Evolutionary conservation across 2,113 vertebrate species (phyloP).

Genomic region (Upupa epops): DNA sequence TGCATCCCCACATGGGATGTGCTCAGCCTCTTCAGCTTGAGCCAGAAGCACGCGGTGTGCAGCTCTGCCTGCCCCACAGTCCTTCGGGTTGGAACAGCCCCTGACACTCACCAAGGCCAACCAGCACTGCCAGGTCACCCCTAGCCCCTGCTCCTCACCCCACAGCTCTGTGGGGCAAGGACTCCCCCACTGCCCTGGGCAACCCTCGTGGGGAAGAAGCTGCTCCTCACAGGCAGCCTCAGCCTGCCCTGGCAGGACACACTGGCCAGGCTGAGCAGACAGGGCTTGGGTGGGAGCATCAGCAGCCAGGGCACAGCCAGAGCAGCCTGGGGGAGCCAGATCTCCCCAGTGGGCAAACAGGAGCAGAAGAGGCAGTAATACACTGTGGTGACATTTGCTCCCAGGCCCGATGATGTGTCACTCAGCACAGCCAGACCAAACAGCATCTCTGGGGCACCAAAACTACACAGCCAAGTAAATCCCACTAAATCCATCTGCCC

Average conservation of each 20-base stretch:
- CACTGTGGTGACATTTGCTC: slow-evolving; percentile 31
- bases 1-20: background rate
- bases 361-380: background rate
- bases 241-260: background rate
- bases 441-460: slow-evolving; percentile 46
- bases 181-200: too few relatives aligned
- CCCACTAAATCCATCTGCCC: slow-evolving; percentile 54
- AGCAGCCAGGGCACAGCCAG: background rate
- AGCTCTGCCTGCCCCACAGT: background rate
- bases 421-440: slow-evolving; percentile 30
- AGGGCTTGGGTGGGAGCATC: background rate
- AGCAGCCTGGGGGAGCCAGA: background rate
- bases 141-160: too few relatives aligned
- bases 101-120: too few relatives aligned
- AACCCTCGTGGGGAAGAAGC: too few relatives aligned
- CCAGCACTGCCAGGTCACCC: too few relatives aligned
- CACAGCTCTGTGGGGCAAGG: too few relatives aligned
- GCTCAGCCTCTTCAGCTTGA: background rate
- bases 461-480: slow-evolving; percentile 59
- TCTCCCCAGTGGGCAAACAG: slow-evolving; percentile 13
- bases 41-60: background rate
- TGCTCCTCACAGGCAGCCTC: too few relatives aligned
- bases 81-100: too few relatives aligned
- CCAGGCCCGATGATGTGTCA: slow-evolving; percentile 2
- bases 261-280: rapidly evolving